Evolutionary conservation across 2,113 vertebrate genomes (phyloP).

Genomic region (Pongo abelii): DNA sequence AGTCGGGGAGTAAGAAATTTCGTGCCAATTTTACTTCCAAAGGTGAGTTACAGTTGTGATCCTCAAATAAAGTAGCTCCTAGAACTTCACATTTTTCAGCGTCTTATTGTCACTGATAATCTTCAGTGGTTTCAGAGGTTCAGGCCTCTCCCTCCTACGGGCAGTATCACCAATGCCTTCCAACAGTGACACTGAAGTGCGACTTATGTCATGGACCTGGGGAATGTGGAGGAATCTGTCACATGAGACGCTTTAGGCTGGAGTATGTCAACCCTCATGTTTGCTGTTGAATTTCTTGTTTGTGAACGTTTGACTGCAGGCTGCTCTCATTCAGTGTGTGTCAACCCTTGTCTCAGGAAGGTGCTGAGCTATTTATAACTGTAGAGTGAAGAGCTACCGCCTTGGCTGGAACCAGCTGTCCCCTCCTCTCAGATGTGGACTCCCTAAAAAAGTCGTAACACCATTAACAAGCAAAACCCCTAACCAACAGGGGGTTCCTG

Average conservation of each 20-base stretch:
- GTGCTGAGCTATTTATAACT: not conserved
- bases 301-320: not conserved
- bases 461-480: rapidly evolving
- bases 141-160: not conserved
- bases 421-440: too few relatives aligned
- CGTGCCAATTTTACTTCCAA: not conserved
- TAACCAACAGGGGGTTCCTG: too few relatives aligned
- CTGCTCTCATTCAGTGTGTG: not conserved
- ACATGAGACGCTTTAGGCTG: not conserved
- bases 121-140: not conserved
- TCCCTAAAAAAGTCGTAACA: not conserved
- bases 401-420: not conserved
- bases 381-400: not conserved
- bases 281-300: not conserved
- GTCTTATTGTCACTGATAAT: not conserved
- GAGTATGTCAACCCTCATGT: rapidly evolving
- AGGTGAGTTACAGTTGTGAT: conserved; percentile 1
- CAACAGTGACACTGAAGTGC: not conserved
- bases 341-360: not conserved
- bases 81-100: not conserved
- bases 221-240: not conserved
- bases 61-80: not conserved
- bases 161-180: not conserved
- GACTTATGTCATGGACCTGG: not conserved
- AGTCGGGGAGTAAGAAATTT: not conserved